Conservation (phyloP, 53 echinoderm and acorn worm species). For the Holothuria leucospilota region DNA sequence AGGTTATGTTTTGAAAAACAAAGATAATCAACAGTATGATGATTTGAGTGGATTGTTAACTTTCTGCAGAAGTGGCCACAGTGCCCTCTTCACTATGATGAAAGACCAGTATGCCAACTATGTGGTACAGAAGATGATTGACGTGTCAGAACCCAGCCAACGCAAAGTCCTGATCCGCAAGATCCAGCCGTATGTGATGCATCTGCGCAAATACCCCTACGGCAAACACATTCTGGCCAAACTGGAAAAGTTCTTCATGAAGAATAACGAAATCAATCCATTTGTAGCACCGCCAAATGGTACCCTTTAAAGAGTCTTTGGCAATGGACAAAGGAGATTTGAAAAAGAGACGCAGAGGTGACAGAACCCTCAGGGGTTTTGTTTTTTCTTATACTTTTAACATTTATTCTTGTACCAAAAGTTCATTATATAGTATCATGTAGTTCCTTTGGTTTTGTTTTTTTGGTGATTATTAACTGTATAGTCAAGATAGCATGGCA, state of each 20-base stretch:
- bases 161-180: conserved; percentile 99
- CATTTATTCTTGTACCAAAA: conserved; percentile 40
- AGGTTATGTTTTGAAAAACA: too few species aligned
- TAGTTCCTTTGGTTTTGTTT: conserved; percentile 24
- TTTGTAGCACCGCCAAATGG: conserved; percentile 98
- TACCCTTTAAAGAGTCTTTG: conserved; percentile 52
- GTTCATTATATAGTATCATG: conserved; percentile 25
- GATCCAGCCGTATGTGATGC: conserved; percentile 95
- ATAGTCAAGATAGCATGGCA: neutral
- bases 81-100: conserved; percentile 99
- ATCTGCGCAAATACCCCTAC: conserved; percentile 98
- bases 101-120: conserved; percentile 99
- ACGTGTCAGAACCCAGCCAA: conserved; percentile 98
- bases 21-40: too few species aligned
- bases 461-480: conserved; percentile 3
- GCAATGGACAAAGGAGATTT: neutral
- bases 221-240: conserved; percentile 99
- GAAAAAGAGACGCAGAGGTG: neutral
- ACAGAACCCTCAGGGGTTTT: neutral
- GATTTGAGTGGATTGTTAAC: too few species aligned
- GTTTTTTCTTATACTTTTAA: conserved; percentile 12
- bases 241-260: conserved; percentile 99
- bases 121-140: conserved; percentile 99
- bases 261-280: conserved; percentile 95
- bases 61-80: conserved; percentile 64